phyloP scores from a whole-genome alignment of 1,140 invertebrate genomes.

The Ladona fulva region DNA sequence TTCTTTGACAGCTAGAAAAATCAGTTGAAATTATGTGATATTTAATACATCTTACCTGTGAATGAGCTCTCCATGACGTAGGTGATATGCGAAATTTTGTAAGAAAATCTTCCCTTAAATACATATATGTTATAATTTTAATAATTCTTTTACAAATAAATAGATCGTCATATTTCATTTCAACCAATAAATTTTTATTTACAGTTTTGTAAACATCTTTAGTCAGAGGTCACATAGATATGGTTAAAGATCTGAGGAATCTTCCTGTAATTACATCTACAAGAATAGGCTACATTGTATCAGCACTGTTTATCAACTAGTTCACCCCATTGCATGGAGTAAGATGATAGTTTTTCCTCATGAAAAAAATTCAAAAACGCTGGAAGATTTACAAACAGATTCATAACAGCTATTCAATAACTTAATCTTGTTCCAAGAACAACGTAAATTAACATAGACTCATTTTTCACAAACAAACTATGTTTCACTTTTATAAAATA shows the following conservation, averaged over 20 bases:
- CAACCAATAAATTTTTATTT: neutral
- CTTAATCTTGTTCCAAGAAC: neutral
- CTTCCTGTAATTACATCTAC: conserved; percentile 5
- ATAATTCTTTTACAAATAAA: too few relatives aligned
- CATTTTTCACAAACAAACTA: neutral
- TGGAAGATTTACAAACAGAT: neutral
- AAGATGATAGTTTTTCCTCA: neutral
- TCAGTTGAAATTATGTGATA: too few relatives aligned
- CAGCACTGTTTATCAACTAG: neutral
- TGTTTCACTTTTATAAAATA: neutral
- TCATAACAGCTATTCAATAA: neutral
- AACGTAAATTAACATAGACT: neutral
- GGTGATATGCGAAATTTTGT: too few relatives aligned
- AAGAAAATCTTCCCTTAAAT: too few relatives aligned
- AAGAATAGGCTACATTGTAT: neutral
- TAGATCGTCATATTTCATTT: too few relatives aligned
- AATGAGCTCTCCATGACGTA: too few relatives aligned
- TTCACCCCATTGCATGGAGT: neutral
- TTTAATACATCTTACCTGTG: too few relatives aligned
- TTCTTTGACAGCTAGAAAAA: too few relatives aligned
- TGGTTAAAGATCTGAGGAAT: neutral
- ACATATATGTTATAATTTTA: too few relatives aligned
- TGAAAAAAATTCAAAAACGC: neutral
- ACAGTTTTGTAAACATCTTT: neutral
- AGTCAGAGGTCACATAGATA: neutral